Evolutionary conservation across 2,113 vertebrate genomes (phyloP), one percentile per base, ranked within the genome.

Genomic region (Daubentonia madagascariensis): DNA sequence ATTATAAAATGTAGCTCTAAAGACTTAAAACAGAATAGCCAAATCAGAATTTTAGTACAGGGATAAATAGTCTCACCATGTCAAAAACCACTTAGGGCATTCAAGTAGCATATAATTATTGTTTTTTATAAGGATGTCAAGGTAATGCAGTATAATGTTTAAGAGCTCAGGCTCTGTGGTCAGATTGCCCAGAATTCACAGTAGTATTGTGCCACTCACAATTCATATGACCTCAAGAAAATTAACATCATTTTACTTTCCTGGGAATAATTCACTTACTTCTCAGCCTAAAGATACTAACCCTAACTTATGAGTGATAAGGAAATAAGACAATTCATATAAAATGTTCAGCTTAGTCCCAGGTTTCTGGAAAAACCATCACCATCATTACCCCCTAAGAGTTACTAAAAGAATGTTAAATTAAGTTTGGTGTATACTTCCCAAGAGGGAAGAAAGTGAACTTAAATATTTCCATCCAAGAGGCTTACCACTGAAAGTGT

Each of bases 311-410:
- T 78, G 28, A 35, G 10, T 93, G 20, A 94, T n/a, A 4, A 91
- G 48, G 78, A 91, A 96, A 94, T 81, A 96, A 89, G 37, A 79
- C 63, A 93, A 79, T 30, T 72, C 73, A 91, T 72, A 91, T 4
- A 88, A 57, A 91, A 88, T 68, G 28, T 85, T 96, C 50, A 48
- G 32, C 32, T 91, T 85, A 81, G 70, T 68, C 23, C 1, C 30
- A 28, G 13, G 16, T 85, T 88, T 94, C 63, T 91, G 76, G 32
- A 67, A 96, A 89, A 80, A 75, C 6, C 3, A 94, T 48, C 78
- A 81, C 8, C 59, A 84, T 23, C n/a, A 94, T 23, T 40, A 73
- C 22, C 30, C 54, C 2, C 18, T 25, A 88, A 30, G 13, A 93
- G 28, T 65, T 96, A 78, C 45, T 80, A 90, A 48, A 14, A 83